Evolutionary conservation across 2,797 vertebrate species (phyloP).

Genomic region (Tenualosa ilisha): DNA sequence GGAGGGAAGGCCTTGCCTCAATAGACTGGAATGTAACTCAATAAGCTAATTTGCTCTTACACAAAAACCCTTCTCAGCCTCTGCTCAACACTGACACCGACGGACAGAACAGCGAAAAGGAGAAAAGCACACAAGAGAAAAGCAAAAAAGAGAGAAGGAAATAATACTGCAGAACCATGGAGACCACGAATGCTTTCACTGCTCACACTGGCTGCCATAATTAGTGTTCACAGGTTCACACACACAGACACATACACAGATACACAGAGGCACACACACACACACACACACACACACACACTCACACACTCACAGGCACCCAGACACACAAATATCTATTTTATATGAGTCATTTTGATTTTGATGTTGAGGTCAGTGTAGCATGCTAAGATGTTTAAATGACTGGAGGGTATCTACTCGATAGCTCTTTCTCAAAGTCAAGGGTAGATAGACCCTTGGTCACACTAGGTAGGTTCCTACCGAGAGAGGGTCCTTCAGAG

Average conservation of each 20-base stretch:
- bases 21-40: conserved; percentile 32
- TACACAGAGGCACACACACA: too few relatives aligned
- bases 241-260: not conserved
- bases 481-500: too few relatives aligned
- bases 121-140: not conserved
- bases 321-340: too few relatives aligned
- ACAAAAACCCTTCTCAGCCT: not conserved
- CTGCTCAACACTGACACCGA: not conserved
- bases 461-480: too few relatives aligned
- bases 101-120: not conserved
- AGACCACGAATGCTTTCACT: not conserved
- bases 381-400: not conserved
- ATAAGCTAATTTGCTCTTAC: not conserved
- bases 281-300: too few relatives aligned
- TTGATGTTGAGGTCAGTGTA: not conserved
- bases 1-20: conserved; percentile 35
- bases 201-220: not conserved
- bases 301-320: too few relatives aligned
- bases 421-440: too few relatives aligned
- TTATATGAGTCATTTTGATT: too few relatives aligned
- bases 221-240: not conserved
- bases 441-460: too few relatives aligned
- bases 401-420: not conserved
- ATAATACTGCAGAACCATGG: not conserved
- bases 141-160: not conserved